phyloP scores from a whole-genome alignment of 2,113 vertebrate species.

The Prietella phreatophila region DNA sequence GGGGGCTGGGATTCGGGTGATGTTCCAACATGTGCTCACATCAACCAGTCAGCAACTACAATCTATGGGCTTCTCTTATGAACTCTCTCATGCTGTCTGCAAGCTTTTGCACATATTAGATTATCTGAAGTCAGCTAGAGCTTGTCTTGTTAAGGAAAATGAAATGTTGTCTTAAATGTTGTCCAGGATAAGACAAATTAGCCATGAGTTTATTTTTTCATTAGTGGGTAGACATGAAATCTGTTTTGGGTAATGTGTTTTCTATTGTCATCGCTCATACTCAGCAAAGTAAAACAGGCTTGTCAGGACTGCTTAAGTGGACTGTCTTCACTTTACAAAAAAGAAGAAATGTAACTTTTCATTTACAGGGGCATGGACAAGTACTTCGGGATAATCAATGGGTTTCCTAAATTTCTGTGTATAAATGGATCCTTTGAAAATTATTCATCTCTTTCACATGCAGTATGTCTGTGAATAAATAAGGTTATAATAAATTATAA shows the following conservation, averaged over 20 bases:
- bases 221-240: slow-evolving; percentile 3
- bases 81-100: slow-evolving; percentile 9
- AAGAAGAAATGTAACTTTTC: not conserved
- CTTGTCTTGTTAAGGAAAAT: not conserved
- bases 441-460: not conserved
- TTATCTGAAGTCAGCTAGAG: slow-evolving; percentile 1
- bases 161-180: not conserved
- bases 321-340: not conserved
- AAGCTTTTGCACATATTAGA: slow-evolving; percentile 15
- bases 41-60: slow-evolving; percentile 26
- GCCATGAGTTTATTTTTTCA: slow-evolving; percentile 6
- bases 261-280: not conserved
- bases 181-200: slow-evolving; percentile 22
- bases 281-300: slow-evolving; percentile 5
- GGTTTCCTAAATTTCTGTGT: not conserved
- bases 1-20: not conserved
- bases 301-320: slow-evolving; percentile 12
- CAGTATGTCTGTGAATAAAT: not conserved
- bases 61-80: slow-evolving; percentile 21
- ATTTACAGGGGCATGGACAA: not conserved
- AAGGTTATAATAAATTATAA: too few species aligned
- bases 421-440: not conserved
- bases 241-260: not conserved
- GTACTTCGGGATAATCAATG: not conserved
- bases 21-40: slow-evolving; percentile 29